Base-by-base conservation (phyloP, 1,140 invertebrate species). In the Micrasema minimum region DNA sequence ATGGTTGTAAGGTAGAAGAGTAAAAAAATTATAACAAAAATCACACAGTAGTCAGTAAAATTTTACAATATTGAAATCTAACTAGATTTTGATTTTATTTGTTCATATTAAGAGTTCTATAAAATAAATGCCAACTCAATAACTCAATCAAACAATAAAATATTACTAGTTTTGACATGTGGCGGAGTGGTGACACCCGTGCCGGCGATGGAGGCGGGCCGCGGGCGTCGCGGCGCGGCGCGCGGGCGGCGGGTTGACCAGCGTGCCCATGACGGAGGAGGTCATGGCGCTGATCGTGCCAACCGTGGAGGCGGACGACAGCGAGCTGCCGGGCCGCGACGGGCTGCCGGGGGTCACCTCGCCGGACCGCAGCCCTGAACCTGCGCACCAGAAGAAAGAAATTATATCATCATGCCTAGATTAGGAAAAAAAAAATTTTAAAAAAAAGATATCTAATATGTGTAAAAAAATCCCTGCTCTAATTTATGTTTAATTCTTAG, bases 191-290 rank as follows among this genome's bases (percentile, higher is more conserved):
- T 89, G 80, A 93, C 89, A 69, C 91, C 92, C 71, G 93, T 94
- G 77, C 91, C 91, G 75, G 93, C 93, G 78, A 95, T 95, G 82
- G 92, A 94, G 77, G 91, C 90, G 74, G 94, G 93, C 67, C 93
- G 86, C 51, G 90, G 91, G 78, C 88, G 87, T 74, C 90, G 83
- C 66, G 89, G 87, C 66, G 88, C 86, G 59, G 88, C 85, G 31
- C 85, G 79, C 50, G 87, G 83, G 75, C 89, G 85, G 75, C 87
- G 78, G 85, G 85, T 81, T 87, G 78, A 83, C 85, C 78, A 81
- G 84, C 79, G 81, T 80, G 76, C 84, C 84, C 55, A 59, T 71
- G 14, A 79, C 75, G 23, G 81, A 80, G 4, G 66, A 70, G 9
- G 70, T 51, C 10, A 68, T 74, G 43, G 71, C 62, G 26, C 26